Percentiles rank a stretch among this genome's conserved stretches.
Evolutionary conservation across 2,888 invertebrate species (phyloP).

Genomic region (Tillus elongatus): DNA sequence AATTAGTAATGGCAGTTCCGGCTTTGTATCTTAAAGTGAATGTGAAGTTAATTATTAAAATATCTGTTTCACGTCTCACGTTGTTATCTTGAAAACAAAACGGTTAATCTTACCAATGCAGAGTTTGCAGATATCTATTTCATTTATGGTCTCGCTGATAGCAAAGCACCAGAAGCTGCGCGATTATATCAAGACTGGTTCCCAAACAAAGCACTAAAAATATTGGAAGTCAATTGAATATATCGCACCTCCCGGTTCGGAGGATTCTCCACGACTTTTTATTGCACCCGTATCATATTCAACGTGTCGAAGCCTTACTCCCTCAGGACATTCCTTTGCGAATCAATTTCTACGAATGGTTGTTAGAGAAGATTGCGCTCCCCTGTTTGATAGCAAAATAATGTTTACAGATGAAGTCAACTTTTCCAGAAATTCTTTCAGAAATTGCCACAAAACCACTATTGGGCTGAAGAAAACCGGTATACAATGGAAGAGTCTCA

Average conservation of each 20-base stretch:
- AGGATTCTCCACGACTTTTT: background rate
- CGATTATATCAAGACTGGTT: background rate
- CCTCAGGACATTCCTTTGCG: background rate
- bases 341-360: background rate
- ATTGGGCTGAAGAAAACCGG: background rate
- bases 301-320: background rate
- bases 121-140: background rate
- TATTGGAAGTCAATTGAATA: too few relatives aligned
- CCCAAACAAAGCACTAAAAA: too few relatives aligned
- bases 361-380: too few relatives aligned
- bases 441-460: background rate
- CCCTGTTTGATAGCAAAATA: too few relatives aligned
- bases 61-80: too few relatives aligned
- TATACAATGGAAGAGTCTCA: background rate
- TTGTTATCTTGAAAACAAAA: too few relatives aligned
- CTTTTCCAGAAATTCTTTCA: background rate
- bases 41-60: too few relatives aligned
- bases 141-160: background rate
- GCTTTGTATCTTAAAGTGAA: too few relatives aligned
- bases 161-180: background rate
- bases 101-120: too few relatives aligned
- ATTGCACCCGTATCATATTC: background rate
- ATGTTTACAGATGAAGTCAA: background rate
- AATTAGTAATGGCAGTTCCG: too few relatives aligned
- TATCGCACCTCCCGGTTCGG: too few relatives aligned